phyloP scores from a whole-genome alignment of 2,888 invertebrate species.

The Macrophya annulata region DNA sequence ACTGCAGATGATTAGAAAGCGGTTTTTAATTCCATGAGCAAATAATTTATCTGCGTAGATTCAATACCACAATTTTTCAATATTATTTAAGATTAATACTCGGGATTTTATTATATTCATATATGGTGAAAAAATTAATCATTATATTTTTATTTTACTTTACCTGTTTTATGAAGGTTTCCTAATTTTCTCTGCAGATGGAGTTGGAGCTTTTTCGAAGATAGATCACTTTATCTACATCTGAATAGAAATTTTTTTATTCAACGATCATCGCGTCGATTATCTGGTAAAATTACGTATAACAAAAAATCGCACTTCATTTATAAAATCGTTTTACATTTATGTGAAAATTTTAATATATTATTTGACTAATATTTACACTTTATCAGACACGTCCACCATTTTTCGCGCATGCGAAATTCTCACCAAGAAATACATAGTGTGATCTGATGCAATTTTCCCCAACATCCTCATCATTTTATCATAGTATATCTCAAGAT shows the following conservation, averaged over 20 bases:
- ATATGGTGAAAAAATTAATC: neutral
- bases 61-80: neutral
- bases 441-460: conserved; percentile 55
- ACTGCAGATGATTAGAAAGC: neutral
- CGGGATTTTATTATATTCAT: neutral
- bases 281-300: neutral
- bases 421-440: neutral
- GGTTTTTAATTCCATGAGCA: neutral
- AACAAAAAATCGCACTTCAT: neutral
- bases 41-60: neutral
- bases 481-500: conserved; percentile 29
- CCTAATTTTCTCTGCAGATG: conserved; percentile 44
- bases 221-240: neutral
- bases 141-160: neutral
- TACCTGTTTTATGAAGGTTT: conserved; percentile 32
- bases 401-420: conserved; percentile 49
- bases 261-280: neutral
- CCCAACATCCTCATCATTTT: conserved; percentile 36
- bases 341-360: neutral
- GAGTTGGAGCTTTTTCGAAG: neutral
- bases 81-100: neutral
- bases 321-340: neutral
- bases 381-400: conserved; percentile 32
- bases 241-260: neutral
- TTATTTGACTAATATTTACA: conserved; percentile 19